Evolutionary conservation across 2,888 invertebrate genomes (phyloP).

Genomic region (Megastigmus dorsalis): DNA sequence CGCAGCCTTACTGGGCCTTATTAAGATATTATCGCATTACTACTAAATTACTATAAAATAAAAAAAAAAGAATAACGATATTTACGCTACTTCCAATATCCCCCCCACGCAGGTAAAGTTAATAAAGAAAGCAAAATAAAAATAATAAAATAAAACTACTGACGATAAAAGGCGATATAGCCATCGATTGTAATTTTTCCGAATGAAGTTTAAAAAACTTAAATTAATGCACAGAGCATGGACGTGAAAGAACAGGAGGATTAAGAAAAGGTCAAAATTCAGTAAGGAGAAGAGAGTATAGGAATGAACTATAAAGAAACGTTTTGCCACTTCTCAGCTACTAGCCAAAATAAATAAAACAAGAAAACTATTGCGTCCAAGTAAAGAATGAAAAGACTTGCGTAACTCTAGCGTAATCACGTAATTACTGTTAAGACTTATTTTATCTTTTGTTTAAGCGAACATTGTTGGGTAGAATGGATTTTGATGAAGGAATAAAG

Average conservation of each 20-base stretch:
- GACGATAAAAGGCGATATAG: conserved; percentile 57
- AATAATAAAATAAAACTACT: conserved; percentile 51
- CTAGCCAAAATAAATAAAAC: conserved; percentile 58
- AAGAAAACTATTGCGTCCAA: conserved; percentile 71
- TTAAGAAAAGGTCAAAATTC: no score
- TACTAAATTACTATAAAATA: conserved; percentile 70
- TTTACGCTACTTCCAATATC: conserved; percentile 67
- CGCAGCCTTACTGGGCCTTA: conserved; percentile 75
- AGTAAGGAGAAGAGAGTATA: conserved; percentile 9
- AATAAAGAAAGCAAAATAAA: conserved; percentile 52
- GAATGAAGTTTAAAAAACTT: conserved; percentile 17
- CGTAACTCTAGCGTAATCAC: conserved; percentile 59
- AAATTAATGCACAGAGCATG: neutral
- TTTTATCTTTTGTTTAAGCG: conserved; percentile 51
- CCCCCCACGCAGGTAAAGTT: conserved; percentile 62
- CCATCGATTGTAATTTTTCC: conserved; percentile 50
- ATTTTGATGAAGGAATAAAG: neutral
- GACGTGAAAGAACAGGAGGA: neutral
- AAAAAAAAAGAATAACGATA: conserved; percentile 62
- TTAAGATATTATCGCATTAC: conserved; percentile 73
- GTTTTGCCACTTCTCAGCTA: conserved; percentile 58
- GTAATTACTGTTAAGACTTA: conserved; percentile 56
- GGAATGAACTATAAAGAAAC: conserved; percentile 11
- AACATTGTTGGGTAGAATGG: conserved; percentile 6
- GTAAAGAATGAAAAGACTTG: conserved; percentile 60